phyloP scores from a whole-genome alignment of 2,797 vertebrate species.

The Characodon lateralis region DNA sequence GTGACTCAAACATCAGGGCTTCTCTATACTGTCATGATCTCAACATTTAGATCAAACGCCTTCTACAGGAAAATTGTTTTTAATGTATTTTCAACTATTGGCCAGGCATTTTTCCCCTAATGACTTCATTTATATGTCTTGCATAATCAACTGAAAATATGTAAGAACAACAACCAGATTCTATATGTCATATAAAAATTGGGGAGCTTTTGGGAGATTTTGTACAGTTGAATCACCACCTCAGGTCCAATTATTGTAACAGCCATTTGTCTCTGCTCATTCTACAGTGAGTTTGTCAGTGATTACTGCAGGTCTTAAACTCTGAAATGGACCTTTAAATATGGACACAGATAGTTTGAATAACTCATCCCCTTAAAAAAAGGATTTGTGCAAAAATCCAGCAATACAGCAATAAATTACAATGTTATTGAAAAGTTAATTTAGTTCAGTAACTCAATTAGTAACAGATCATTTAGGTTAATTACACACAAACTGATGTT shows the following conservation, averaged over 20 bases:
- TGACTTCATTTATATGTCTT: too few species aligned
- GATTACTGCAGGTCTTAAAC: background rate
- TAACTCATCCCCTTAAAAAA: background rate
- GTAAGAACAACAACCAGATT: too few species aligned
- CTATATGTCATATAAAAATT: too few species aligned
- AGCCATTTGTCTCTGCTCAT: background rate
- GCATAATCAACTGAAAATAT: too few species aligned
- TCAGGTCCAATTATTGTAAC: background rate
- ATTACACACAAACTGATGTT: background rate
- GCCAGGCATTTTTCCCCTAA: too few species aligned
- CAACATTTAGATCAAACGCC: too few species aligned
- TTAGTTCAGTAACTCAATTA: background rate
- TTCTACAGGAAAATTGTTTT: too few species aligned
- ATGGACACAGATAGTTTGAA: background rate
- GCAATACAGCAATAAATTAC: background rate
- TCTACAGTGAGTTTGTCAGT: background rate
- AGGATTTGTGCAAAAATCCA: background rate
- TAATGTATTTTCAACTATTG: too few species aligned
- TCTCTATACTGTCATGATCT: too few species aligned
- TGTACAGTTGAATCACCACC: background rate
- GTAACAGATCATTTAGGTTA: too few species aligned
- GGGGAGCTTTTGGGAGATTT: too few species aligned
- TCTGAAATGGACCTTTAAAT: background rate
- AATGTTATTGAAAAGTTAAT: background rate
- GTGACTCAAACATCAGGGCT: too few species aligned